Percentiles rank a stretch among this genome's conserved stretches.
Evolutionary conservation across 1,140 invertebrate species (phyloP).

Genomic region (Bombus haemorrhoidalis): DNA sequence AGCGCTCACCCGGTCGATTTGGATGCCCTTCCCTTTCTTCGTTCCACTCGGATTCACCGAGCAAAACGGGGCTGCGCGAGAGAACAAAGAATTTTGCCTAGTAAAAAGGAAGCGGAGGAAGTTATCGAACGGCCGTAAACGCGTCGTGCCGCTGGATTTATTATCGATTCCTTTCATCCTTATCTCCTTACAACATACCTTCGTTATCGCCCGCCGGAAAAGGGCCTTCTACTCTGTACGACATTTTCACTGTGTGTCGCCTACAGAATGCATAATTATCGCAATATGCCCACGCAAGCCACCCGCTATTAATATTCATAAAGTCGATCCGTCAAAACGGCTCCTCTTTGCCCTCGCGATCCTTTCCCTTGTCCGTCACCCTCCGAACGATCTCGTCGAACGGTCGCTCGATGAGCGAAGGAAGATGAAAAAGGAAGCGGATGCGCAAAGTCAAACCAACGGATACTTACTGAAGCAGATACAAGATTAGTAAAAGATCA

Average conservation of each 20-base stretch:
- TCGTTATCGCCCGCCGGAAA: constrained; percentile 40
- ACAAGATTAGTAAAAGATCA: background rate
- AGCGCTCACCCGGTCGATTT: constrained; percentile 18
- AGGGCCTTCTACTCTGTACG: background rate
- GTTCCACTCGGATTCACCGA: constrained; percentile 19
- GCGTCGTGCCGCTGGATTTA: constrained; percentile 59
- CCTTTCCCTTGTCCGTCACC: background rate
- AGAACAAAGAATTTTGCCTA: constrained; percentile 48
- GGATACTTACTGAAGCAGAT: background rate
- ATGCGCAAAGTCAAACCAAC: background rate
- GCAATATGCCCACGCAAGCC: constrained; percentile 30
- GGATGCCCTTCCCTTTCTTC: background rate
- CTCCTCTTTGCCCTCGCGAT: background rate
- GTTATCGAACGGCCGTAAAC: constrained; percentile 44
- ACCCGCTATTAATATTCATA: constrained; percentile 67
- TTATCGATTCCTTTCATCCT: constrained; percentile 59
- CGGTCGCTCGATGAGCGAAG: constrained; percentile 49
- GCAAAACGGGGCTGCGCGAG: constrained; percentile 24
- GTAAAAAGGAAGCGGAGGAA: constrained; percentile 53
- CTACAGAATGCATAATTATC: constrained; percentile 64
- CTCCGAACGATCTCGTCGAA: constrained; percentile 17
- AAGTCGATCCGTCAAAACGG: constrained; percentile 63
- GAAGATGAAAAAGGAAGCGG: background rate
- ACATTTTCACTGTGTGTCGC: background rate
- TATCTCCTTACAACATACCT: constrained; percentile 57